Percentiles rank a stretch among this genome's conserved stretches.
Conservation (phyloP, 2,113 vertebrate species). For the Heterotis niloticus region DNA sequence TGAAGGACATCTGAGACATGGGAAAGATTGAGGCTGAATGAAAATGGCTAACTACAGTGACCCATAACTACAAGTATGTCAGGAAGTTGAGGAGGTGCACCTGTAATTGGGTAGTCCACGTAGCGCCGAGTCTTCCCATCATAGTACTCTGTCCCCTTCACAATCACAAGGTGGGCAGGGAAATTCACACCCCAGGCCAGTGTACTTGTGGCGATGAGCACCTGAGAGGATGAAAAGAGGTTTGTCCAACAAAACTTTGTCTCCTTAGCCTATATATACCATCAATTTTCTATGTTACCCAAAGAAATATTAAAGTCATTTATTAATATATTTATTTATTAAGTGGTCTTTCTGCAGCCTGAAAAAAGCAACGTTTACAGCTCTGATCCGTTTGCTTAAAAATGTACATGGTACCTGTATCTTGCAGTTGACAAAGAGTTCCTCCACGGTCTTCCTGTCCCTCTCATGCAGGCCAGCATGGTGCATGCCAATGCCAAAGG, state of each 20-base stretch:
- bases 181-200: constrained; percentile 98
- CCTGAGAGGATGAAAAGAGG: constrained; percentile 55
- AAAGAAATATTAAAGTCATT: too few species aligned
- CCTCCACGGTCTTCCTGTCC: constrained; percentile 92
- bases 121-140: constrained; percentile 95
- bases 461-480: constrained; percentile 92
- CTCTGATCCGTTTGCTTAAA: background rate
- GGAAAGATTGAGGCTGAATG: background rate
- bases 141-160: constrained; percentile 96
- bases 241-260: background rate
- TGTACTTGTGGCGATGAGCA: constrained; percentile 95
- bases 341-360: too few species aligned
- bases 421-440: constrained; percentile 96
- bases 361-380: too few species aligned
- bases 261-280: too few species aligned
- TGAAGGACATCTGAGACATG: constrained; percentile 85
- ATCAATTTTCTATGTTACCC: too few species aligned
- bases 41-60: background rate
- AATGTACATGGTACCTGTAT: constrained; percentile 74
- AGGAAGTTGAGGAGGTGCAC: constrained; percentile 51
- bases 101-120: constrained; percentile 97
- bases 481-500: constrained; percentile 96
- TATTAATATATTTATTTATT: too few species aligned
- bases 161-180: constrained; percentile 94
- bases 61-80: too few species aligned